Percentiles rank a stretch among this genome's conserved stretches.
These are phyloP conservation scores for Galago senegalensis DNA, from an alignment of 2,797 vertebrate species.

Conservation along the genomic window DNA sequence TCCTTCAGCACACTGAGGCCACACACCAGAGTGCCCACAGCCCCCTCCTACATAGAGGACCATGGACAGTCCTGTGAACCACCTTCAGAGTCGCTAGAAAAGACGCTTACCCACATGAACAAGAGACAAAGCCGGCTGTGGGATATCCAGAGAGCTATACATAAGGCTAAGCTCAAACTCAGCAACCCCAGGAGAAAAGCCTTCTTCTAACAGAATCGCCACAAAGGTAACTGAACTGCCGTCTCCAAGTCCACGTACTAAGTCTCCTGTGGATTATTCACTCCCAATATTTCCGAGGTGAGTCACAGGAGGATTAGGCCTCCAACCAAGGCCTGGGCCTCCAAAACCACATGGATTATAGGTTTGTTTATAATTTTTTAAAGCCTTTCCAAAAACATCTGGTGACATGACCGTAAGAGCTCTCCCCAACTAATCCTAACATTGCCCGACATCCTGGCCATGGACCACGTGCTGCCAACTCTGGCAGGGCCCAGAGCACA, in stretches of 20 bases:
- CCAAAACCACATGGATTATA: background rate
- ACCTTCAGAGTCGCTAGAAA: background rate
- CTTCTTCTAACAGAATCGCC: background rate
- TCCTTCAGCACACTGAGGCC: background rate
- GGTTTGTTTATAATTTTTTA: background rate
- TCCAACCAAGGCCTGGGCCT: background rate
- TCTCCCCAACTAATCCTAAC: background rate
- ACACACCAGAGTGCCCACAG: too few relatives aligned
- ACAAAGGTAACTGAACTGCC: background rate
- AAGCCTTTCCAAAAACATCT: background rate
- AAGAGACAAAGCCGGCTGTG: background rate
- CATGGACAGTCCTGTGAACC: accelerated
- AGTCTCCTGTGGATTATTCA: background rate
- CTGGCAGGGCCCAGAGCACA: accelerated
- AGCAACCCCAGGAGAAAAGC: background rate
- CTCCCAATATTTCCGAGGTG: background rate
- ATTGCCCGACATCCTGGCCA: accelerated
- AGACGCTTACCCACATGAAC: background rate
- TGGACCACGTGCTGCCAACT: accelerated
- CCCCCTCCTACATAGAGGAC: background rate
- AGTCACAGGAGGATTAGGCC: background rate
- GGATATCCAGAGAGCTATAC: background rate
- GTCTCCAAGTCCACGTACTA: accelerated
- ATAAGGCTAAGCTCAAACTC: background rate
- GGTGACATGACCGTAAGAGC: background rate